These are phyloP conservation scores for Sturnus vulgaris DNA, from an alignment of 2,113 vertebrate genomes.

Conservation along the genomic window DNA sequence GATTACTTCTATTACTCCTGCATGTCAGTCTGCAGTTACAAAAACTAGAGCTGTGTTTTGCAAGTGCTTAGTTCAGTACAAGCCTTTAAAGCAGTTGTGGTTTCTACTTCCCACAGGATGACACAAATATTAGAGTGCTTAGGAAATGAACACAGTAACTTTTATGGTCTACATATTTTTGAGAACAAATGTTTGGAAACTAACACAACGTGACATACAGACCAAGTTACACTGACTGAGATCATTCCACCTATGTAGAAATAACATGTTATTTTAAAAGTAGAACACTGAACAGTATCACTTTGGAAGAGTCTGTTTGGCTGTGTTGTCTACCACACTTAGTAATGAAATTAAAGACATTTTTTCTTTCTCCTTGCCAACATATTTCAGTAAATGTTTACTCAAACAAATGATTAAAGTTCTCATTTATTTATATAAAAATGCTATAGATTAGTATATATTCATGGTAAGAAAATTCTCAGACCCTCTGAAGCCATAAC, in stretches of 20 bases:
- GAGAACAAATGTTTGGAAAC: background rate
- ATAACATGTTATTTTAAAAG: background rate
- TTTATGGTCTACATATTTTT: background rate
- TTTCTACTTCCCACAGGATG: background rate
- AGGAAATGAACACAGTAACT: background rate
- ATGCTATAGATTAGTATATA: background rate
- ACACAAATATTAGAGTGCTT: background rate
- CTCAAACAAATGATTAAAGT: background rate
- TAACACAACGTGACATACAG: background rate
- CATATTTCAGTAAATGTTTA: background rate
- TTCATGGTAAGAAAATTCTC: background rate
- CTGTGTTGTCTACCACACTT: background rate
- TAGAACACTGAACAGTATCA: background rate
- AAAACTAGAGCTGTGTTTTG: background rate
- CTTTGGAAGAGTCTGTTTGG: background rate
- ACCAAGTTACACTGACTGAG: background rate
- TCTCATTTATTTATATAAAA: background rate
- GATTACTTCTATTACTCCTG: background rate
- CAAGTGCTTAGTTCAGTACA: background rate
- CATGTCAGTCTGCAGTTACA: background rate
- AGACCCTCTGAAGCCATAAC: background rate
- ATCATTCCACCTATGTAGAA: background rate
- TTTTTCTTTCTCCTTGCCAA: background rate
- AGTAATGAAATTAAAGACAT: background rate
- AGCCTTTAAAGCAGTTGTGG: background rate